Conservation (phyloP, 2,113 vertebrate species). For the Dicerorhinus sumatrensis region DNA sequence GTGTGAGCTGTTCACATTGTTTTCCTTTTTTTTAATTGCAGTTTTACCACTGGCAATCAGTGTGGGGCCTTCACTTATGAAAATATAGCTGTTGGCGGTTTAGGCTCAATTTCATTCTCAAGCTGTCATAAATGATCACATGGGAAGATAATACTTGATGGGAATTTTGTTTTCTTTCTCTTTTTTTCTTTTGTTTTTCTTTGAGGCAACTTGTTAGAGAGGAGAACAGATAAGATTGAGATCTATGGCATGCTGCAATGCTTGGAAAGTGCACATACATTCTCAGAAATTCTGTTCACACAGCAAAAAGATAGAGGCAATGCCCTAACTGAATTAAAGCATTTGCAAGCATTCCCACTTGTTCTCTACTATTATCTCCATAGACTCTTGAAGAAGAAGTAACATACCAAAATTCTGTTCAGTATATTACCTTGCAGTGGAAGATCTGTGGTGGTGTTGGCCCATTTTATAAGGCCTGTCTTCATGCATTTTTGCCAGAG, state of each 20-base stretch:
- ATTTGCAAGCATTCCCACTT: not conserved
- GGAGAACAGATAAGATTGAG: slow-evolving; percentile 30
- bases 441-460: not conserved
- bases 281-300: not conserved
- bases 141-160: slow-evolving; percentile 75
- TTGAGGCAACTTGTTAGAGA: slow-evolving; percentile 65
- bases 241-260: not conserved
- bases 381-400: not conserved
- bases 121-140: slow-evolving; percentile 79
- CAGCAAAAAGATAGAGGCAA: not conserved
- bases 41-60: slow-evolving; percentile 71
- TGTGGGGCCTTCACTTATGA: slow-evolving; percentile 77
- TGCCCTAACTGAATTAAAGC: slow-evolving; percentile 25
- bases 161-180: slow-evolving; percentile 69
- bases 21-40: slow-evolving; percentile 34
- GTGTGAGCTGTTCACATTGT: slow-evolving; percentile 46
- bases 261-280: not conserved
- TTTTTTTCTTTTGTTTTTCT: slow-evolving; percentile 54
- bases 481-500: not conserved
- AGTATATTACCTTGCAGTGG: not conserved
- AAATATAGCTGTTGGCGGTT: slow-evolving; percentile 75
- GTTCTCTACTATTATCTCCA: not conserved
- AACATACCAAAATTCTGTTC: not conserved
- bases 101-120: slow-evolving; percentile 77
- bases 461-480: not conserved